Base-by-base conservation (phyloP, 2,113 vertebrate genomes). In the Odontophorus gujanensis region DNA sequence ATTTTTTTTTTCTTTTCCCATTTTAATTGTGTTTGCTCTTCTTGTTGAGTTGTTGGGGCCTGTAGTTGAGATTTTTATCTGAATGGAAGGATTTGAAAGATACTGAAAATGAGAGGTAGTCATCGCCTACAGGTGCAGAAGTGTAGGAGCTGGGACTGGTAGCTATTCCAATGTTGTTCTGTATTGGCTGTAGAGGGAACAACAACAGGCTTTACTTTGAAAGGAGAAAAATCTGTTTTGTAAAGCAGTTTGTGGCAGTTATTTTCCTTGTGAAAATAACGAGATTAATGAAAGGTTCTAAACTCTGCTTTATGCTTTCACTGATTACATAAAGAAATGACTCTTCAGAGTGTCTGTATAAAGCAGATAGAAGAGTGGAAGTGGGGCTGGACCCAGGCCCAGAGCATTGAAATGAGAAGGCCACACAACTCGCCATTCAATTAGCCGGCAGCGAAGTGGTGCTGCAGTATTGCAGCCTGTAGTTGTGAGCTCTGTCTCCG, bases 341-440 rank as follows among this genome's bases (percentile, higher is more conserved):
- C 36, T 69, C 61, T 77, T 81, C 0, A 0, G 42, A 22, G 57
- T 4, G 13, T 28, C 50, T 1, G 0, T 7, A 15, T 17, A 59
- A 81, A 89, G 55, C 53, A 88, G 78, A 59, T 6, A 32, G 81
- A 90, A 79, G 17, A 85, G 40, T 30, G 55, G 68, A 82, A 93
- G 48, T 32, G 58, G 63, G 61, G 43, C 40, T 13, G 1, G 25
- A 62, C 73, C 82, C 26, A 21, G 73, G 47, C 32, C 8, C 55
- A 20, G 67, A 43, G 19, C 4, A 3, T 30, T 76, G 26, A 43
- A 80, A 40, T 26, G 87, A 71, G 51, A 50, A 40, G 18, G 47
- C 3, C 40, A 81, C 47, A 61, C 68, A 76, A 63, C 25, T 26
- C 76, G 55, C 14, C 87, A 22, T 34, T 61, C 30, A 61, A 43